Conservation (phyloP, 2,888 invertebrate species). For the Neoitamus cyanurus region DNA sequence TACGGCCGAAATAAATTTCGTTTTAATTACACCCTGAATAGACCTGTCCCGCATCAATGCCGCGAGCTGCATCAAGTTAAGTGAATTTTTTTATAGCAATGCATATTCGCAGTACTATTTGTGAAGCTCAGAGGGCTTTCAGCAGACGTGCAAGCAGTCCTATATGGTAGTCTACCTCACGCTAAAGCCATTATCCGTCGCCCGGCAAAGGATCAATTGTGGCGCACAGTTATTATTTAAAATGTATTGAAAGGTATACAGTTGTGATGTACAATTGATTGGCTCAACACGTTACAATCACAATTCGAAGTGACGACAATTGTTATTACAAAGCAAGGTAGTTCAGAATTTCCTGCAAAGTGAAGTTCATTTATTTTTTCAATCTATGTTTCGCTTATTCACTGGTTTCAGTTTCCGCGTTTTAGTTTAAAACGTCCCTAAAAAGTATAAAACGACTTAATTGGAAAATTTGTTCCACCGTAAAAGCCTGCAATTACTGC, state of each 20-base stretch:
- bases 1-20: constrained; percentile 36
- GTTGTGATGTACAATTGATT: too few relatives aligned
- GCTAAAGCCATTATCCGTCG: too few relatives aligned
- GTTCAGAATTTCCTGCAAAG: too few relatives aligned
- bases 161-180: too few relatives aligned
- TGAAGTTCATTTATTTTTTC: too few relatives aligned
- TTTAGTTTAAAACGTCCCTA: not conserved
- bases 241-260: too few relatives aligned
- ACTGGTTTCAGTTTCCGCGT: not conserved
- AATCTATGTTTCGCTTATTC: too few relatives aligned
- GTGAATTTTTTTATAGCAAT: constrained; percentile 9
- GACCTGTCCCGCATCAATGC: not conserved
- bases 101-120: constrained; percentile 11
- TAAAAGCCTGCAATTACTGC: not conserved
- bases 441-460: not conserved
- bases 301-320: too few relatives aligned
- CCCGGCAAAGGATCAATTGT: too few relatives aligned
- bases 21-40: constrained; percentile 43
- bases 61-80: constrained; percentile 17
- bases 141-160: not conserved
- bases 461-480: not conserved
- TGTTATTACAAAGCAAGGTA: too few relatives aligned
- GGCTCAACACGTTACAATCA: too few relatives aligned
- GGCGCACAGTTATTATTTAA: too few relatives aligned
- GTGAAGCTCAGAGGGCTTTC: not conserved